These are phyloP conservation scores for Orussus abietinus DNA, from an alignment of 1,140 invertebrate genomes.

Conservation along the genomic window DNA sequence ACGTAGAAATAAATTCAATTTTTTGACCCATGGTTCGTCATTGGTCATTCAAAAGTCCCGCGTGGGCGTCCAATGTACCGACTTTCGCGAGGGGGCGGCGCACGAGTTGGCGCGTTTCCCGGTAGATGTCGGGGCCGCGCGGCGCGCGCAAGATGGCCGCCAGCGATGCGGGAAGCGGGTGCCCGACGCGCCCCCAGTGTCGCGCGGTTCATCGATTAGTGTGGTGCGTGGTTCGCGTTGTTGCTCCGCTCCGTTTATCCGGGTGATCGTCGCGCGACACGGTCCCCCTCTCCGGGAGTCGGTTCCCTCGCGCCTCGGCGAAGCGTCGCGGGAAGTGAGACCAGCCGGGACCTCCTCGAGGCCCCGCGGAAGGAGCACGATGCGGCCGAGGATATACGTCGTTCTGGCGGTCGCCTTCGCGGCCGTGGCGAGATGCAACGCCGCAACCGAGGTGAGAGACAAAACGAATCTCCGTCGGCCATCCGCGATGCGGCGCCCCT, in stretches of 20 bases:
- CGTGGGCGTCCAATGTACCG: too few relatives aligned
- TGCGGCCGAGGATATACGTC: slow-evolving; percentile 44
- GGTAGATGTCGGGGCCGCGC: too few relatives aligned
- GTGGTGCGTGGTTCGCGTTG: slow-evolving; percentile 43
- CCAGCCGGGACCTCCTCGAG: slow-evolving; percentile 14
- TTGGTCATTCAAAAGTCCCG: too few relatives aligned
- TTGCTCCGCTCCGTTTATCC: slow-evolving; percentile 29
- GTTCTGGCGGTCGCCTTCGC: slow-evolving; percentile 31
- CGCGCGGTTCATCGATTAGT: slow-evolving; percentile 45
- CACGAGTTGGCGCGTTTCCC: too few relatives aligned
- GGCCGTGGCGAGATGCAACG: slow-evolving; percentile 32
- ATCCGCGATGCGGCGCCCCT: too few relatives aligned
- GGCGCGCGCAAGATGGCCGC: slow-evolving; percentile 15
- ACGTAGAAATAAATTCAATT: too few relatives aligned
- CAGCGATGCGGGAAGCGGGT: slow-evolving; percentile 16
- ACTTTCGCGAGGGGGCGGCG: too few relatives aligned
- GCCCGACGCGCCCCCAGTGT: slow-evolving; percentile 41
- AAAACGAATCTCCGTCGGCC: too few relatives aligned
- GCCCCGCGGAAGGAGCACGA: slow-evolving; percentile 18
- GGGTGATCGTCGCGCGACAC: slow-evolving; percentile 12
- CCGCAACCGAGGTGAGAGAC: slow-evolving; percentile 40
- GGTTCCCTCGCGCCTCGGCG: too few relatives aligned
- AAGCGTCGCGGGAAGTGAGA: too few relatives aligned
- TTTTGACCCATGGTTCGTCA: too few relatives aligned
- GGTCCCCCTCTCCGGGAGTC: slow-evolving; percentile 4